phyloP scores from a whole-genome alignment of 2,113 vertebrate species.

The Galbula dea region DNA sequence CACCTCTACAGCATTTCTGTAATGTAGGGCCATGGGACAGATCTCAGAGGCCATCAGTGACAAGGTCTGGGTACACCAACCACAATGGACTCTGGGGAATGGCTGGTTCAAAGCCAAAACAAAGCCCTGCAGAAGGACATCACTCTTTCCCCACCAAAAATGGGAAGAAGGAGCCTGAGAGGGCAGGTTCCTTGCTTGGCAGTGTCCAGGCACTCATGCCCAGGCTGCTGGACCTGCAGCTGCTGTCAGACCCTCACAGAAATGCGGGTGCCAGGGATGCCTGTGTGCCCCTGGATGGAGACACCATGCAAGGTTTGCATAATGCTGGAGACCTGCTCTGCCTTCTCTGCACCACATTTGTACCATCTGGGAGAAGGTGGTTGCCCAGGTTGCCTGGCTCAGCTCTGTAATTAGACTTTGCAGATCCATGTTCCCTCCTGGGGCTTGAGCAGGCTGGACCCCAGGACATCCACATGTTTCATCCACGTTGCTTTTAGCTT shows the following conservation, averaged over 20 bases:
- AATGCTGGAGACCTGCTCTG: not conserved
- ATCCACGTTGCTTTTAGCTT: not conserved
- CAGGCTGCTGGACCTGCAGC: not conserved
- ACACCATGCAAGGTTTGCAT: not conserved
- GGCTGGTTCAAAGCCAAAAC: not conserved
- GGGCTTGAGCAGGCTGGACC: not conserved
- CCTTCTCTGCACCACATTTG: not conserved
- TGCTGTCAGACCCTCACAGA: rapidly evolving
- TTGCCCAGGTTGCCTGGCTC: not conserved
- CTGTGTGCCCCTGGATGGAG: rapidly evolving
- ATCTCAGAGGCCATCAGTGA: rapidly evolving
- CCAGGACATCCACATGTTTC: not conserved
- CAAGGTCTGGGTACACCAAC: not conserved
- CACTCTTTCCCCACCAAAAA: not conserved
- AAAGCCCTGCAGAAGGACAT: not conserved
- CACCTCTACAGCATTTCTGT: not conserved
- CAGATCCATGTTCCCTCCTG: not conserved
- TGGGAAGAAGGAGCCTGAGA: not conserved
- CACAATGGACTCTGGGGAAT: rapidly evolving
- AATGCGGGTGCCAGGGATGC: not conserved
- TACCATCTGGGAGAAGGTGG: not conserved
- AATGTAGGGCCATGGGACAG: not conserved
- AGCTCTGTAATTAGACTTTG: not conserved
- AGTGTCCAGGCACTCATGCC: not conserved
- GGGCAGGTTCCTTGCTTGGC: not conserved